These are phyloP conservation scores for Thaleichthys pacificus DNA, from an alignment of 2,797 vertebrate species.

Conservation along the genomic window DNA sequence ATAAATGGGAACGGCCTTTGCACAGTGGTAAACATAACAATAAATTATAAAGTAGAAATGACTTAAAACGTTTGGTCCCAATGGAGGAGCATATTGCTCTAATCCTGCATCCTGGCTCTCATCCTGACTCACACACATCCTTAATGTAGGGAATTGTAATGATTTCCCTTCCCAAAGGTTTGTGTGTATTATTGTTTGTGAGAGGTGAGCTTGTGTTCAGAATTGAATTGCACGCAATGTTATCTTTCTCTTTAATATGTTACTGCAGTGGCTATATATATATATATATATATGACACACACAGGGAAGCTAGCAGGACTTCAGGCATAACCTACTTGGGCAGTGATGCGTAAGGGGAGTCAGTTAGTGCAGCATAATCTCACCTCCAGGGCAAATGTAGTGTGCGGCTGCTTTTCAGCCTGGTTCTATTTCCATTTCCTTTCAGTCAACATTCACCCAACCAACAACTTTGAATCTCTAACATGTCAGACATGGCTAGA, in stretches of 20 bases:
- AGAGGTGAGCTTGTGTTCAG: slow-evolving; percentile 14
- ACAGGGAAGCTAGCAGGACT: slow-evolving; percentile 12
- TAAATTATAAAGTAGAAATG: background rate
- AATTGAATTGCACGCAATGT: slow-evolving; percentile 10
- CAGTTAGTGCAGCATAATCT: slow-evolving; percentile 28
- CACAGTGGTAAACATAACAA: background rate
- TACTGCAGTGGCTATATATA: slow-evolving; percentile 15
- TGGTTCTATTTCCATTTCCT: slow-evolving; percentile 29
- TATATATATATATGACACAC: slow-evolving; percentile 27
- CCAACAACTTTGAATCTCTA: slow-evolving; percentile 10
- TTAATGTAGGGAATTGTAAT: background rate
- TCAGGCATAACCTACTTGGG: slow-evolving; percentile 68
- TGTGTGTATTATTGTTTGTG: background rate
- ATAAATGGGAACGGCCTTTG: background rate
- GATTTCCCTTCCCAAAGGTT: background rate
- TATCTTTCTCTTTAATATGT: slow-evolving; percentile 30
- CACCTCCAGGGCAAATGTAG: slow-evolving; percentile 56
- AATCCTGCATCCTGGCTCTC: background rate
- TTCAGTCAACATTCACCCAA: slow-evolving; percentile 29
- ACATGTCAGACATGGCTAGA: background rate
- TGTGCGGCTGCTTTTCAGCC: slow-evolving; percentile 39
- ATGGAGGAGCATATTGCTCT: background rate
- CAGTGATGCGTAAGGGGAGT: slow-evolving; percentile 66
- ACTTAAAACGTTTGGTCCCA: background rate
- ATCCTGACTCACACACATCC: slow-evolving; percentile 4